These are phyloP conservation scores for Xiphorhynchus elegans DNA, from an alignment of 2,113 vertebrate genomes.

Conservation along the genomic window DNA sequence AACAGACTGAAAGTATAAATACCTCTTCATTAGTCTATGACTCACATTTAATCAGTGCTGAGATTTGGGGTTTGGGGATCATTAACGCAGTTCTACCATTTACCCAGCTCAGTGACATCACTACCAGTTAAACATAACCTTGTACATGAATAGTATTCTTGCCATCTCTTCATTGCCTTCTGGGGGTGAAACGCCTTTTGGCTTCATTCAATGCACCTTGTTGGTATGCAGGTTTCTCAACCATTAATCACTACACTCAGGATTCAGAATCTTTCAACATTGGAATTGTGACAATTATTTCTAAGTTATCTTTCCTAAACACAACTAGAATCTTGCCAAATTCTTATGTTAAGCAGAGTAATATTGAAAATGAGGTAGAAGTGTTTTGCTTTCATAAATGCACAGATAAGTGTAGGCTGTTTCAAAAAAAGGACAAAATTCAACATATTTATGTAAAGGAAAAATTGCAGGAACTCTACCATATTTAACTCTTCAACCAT, in stretches of 20 bases:
- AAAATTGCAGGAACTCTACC: not conserved
- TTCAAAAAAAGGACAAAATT: not conserved
- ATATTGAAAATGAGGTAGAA: not conserved
- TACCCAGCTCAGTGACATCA: slow-evolving; percentile 30
- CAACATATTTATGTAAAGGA: not conserved
- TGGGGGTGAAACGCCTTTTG: slow-evolving; percentile 13
- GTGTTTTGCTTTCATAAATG: not conserved
- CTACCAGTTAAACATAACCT: slow-evolving; percentile 1
- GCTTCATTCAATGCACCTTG: not conserved
- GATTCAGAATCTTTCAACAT: not conserved
- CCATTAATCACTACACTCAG: not conserved
- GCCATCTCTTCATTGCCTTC: not conserved
- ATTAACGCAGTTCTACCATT: slow-evolving; percentile 13
- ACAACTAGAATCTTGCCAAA: not conserved
- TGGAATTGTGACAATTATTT: not conserved
- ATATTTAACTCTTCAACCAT: not conserved
- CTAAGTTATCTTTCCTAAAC: not conserved
- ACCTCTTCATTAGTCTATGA: slow-evolving; percentile 40
- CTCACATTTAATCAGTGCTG: slow-evolving; percentile 42
- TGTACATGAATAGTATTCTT: not conserved
- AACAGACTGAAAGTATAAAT: slow-evolving; percentile 33
- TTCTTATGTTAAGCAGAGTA: not conserved
- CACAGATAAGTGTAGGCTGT: not conserved
- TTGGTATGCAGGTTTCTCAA: not conserved
- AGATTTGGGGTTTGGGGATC: slow-evolving; percentile 39